Evolutionary conservation across 2,113 vertebrate species (phyloP), one percentile per base, ranked within the genome.

Genomic region (Neogale vison): DNA sequence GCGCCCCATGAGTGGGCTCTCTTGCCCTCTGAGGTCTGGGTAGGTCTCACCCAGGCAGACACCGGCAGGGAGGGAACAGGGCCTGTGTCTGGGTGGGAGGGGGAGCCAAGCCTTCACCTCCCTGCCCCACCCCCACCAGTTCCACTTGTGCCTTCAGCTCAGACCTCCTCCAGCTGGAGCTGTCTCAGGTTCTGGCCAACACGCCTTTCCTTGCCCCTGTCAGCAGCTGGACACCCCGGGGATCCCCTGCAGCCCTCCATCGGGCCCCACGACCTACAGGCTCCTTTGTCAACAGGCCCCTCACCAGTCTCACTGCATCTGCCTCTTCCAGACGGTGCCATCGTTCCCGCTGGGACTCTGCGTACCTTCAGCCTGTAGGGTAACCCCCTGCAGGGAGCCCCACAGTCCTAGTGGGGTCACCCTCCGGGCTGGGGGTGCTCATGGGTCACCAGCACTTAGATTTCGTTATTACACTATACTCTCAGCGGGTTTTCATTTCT

Each of bases 1-100:
- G 42, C 1, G 42, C 42, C 4, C 42, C 26, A 9, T 29, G 29
- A 26, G 0, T 59, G n/a, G 2, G 4, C 1, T 18, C n/a, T 29
- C 17, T 36, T 47, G 18, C 6, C 34, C 5, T 42, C 17, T 31
- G 23, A 77, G 61, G 36, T 45, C 74, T 1, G 1, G 3, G 7
- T 52, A 71, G 83, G 21, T 69, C n/a, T 0, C 0, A 2, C 45
- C 47, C 21, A 9, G 1, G 12, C 24, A 63, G 50, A 13, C 61
- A 23, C 79, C 1, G 7, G 18, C 31, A 6, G 36, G 69, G 20
- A 11, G 69, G 11, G 69, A 36, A 72, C 36, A 23, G 9, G 10
- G 67, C 36, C n/a, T 10, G 18, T 17, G n/a, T 21, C 31, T 36
- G 15, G 34, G 67, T 17, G 1, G 52, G 52, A 52, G 52, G 65